phyloP scores from a whole-genome alignment of 2,797 vertebrate species.

The Petrocephalus schoutedeni region DNA sequence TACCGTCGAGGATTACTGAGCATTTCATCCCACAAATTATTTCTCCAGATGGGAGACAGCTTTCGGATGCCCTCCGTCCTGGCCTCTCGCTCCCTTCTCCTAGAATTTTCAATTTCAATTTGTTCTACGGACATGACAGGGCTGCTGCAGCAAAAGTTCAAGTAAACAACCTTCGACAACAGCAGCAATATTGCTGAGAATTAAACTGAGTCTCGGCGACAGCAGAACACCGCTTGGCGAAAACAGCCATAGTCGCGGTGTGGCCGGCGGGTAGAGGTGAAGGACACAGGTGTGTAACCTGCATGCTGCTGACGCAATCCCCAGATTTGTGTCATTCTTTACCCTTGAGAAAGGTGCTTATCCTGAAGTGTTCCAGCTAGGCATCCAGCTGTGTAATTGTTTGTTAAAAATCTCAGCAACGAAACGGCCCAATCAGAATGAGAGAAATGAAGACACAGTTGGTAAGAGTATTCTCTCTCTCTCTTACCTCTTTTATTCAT shows the following conservation, averaged over 20 bases:
- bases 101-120: neutral
- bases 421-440: neutral
- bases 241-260: neutral
- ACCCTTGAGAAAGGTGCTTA: neutral
- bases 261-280: neutral
- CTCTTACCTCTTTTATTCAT: neutral
- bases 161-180: constrained; percentile 1
- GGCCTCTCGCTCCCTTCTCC: neutral
- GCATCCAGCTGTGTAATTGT: neutral
- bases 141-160: neutral
- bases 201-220: neutral
- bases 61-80: neutral
- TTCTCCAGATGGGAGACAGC: constrained; percentile 3
- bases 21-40: neutral
- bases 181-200: neutral
- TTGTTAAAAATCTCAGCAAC: neutral
- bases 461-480: neutral
- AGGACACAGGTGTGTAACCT: neutral
- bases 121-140: neutral
- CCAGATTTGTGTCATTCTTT: neutral
- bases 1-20: neutral
- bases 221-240: neutral
- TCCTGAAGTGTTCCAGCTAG: neutral
- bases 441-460: neutral
- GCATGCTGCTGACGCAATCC: neutral